Evolutionary conservation across 1,140 invertebrate species (phyloP), one percentile per base, ranked within the genome.

Genomic region (Meloidogyne chitwoodi): DNA sequence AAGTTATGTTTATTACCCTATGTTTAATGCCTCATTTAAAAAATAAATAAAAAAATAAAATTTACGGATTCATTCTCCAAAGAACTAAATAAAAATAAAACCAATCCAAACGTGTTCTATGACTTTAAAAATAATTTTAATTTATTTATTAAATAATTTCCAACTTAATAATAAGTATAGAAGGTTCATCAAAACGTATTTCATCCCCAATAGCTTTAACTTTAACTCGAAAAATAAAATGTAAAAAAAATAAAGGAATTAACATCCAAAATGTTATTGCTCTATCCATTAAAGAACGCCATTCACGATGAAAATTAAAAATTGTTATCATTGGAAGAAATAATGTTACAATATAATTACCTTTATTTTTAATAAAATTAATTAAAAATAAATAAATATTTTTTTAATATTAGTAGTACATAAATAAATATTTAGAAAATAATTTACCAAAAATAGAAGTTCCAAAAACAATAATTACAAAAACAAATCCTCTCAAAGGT

Each of bases 31-130:
- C n/a, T n/a, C n/a, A n/a, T n/a, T n/a, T n/a, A n/a, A n/a, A n/a
- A n/a, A n/a, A 19, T 48, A 19, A 44, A 16, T 12, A 19, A 48
- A 48, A 48, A 48, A 48, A 48, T 56, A n/a, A 3, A 19, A 16
- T 0, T 56, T 56, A 56, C 82, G 91, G 85, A 22, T 92, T 91
- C 10, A 91, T 92, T 87, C 93, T 92, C 80, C 92, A 92, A 87
- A 94, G 90, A 19, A 91, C 92, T 38, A 92, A 91, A 93, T 93
- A 94, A 22, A 93, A 88, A 87, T 93, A 94, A 85, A 94, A 93
- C 93, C 93, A 95, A 87, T 95, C 93, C n/a, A 94, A 90, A 66
- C 93, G 89, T 8, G 93, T 94, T 24, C 93, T 89, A 88, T 95
- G 93, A 87, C 71, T 73, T 22, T 22, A 64, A 24, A 71, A n/a